These are phyloP conservation scores for Hartigia nigra DNA, from an alignment of 2,888 invertebrate species.

Conservation along the genomic window DNA sequence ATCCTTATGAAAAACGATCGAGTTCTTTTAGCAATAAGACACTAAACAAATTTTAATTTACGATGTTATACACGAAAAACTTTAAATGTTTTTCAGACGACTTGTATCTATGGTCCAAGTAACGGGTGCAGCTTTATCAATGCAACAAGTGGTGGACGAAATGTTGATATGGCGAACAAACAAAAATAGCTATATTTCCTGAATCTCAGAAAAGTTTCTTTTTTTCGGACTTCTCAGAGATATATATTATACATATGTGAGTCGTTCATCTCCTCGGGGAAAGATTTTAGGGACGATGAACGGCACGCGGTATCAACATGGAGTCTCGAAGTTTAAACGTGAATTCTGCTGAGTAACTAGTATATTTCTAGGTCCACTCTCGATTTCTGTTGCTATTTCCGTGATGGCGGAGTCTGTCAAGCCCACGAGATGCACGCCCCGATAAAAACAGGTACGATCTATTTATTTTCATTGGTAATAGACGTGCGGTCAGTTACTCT, in stretches of 20 bases:
- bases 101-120: background rate
- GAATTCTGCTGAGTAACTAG: background rate
- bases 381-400: background rate
- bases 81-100: background rate
- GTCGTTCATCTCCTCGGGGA: background rate
- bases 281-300: background rate
- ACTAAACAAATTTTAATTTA: background rate
- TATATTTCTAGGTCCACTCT: background rate
- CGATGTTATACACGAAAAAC: background rate
- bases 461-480: background rate
- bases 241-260: too few relatives aligned
- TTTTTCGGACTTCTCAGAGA: too few relatives aligned
- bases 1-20: background rate
- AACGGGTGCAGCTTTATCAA: background rate
- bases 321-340: background rate
- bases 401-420: too few relatives aligned
- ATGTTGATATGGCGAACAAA: background rate
- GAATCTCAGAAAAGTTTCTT: background rate
- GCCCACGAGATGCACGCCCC: background rate
- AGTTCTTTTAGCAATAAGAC: background rate
- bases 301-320: background rate
- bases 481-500: background rate
- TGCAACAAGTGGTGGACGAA: background rate
- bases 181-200: background rate
- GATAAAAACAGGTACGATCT: background rate